Base-by-base conservation (phyloP, 2,113 vertebrate genomes). In the Sporophila hypoxantha region DNA sequence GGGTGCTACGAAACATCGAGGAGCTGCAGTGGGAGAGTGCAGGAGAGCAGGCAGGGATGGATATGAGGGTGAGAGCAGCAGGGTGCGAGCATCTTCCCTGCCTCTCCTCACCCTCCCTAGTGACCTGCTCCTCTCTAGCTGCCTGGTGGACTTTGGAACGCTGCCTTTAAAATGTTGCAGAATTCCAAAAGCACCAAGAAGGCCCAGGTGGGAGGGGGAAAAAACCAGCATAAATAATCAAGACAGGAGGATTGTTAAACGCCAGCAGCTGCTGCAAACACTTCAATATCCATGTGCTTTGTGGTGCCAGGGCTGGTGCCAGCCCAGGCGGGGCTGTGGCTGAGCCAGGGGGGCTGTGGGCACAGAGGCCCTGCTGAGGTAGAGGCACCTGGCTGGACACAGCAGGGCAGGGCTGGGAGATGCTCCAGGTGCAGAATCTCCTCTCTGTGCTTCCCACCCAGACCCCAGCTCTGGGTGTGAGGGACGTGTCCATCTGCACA, bases 1-100 rank as follows among this genome's bases (percentile, higher is more conserved):
- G 32, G 20, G 8, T 3, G 5, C n/a, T 10, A 14, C 2, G n/a
- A 6, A 74, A 49, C n/a, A 1, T n/a, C 0, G 1, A 3, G 4
- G 26, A 27, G 5, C 27, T 13, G 3, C 5, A 5, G n/a, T 2
- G 5, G 13, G 42, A 42, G 56, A 41, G 47, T 3, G 29, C 74
- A 30, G 37, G n/a, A n/a, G 46, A 53, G n/a, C 14, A 2, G 4
- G 4, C 3, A 10, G 19, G 59, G 53, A 18, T 32, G 64, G 29
- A n/a, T n/a, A 23, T 15, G n/a, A 71, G 32, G 44, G 18, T n/a
- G 3, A 44, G 13, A 57, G n/a, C 64, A 66, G 61, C 4, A 2
- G n/a, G 5, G 5, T 14, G 17, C n/a, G 17, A 39, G 9, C 16
- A 23, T 57, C 44, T 64, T n/a, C n/a, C 47, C 17, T 22, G 14